Evolutionary conservation across 1,140 invertebrate species (phyloP), one percentile per base, ranked within the genome.

Genomic region (Chionoecetes opilio): DNA sequence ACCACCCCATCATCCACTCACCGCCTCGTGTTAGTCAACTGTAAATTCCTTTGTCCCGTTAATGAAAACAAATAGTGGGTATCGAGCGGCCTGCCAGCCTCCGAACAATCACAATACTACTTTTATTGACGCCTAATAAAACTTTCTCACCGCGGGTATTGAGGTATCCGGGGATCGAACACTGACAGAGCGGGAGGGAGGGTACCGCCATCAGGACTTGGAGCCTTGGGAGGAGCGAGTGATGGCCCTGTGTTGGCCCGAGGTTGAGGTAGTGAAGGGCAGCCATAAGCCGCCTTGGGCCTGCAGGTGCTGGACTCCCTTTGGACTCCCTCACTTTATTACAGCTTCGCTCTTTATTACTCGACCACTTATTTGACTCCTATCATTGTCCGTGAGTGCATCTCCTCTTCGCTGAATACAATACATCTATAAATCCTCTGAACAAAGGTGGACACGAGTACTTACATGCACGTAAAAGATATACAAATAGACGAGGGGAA

Each of bases 61-160:
- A 95, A 95, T 95, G 94, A 95, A 95, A 95, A 95, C 94, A 95
- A 95, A 95, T 92, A 95, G 94, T 95, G 94, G 94, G 90, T 95
- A 95, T 95, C 94, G 94, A 82, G 37, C 89, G 82, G 90, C 75
- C 94, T 92, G 90, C 94, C 90, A 95, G 41, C 82, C 84, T 88
- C 87, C 94, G 94, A 95, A 91, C 90, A 92, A 92, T 92, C 94
- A 95, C 94, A 95, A 95, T 95, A 63, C 94, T 88, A 87, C 94
- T 91, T 95, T 95, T 95, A 95, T 91, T 95, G 94, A 82, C 53
- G 85, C 94, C 90, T 95, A 95, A 95, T 95, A 95, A 95, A 95
- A 92, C 94, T 90, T 75, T 84, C 93, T 31, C 38, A 53, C 26
- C 37, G 32, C 35, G 63, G 93, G 82, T 26, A 14, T 84, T 29